Evolutionary conservation across 1,140 invertebrate species (phyloP), one percentile per base, ranked within the genome.

Genomic region (Bathynomus jamesi): DNA sequence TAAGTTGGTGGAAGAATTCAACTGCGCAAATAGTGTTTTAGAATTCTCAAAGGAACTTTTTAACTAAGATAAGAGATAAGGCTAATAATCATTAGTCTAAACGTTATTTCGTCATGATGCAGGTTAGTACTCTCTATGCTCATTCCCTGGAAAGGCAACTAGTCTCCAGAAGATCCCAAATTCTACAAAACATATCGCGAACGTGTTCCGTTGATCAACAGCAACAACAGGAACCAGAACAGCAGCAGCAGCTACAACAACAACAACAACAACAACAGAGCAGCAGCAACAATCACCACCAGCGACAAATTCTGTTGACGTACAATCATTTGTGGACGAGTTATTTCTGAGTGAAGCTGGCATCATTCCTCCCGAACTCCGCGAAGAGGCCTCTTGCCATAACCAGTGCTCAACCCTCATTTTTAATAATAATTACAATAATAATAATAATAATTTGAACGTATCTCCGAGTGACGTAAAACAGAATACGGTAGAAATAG

Each of bases 61-160:
- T n/a, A n/a, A n/a, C n/a, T n/a, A n/a, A n/a, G n/a, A n/a, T n/a
- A n/a, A n/a, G n/a, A n/a, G n/a, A n/a, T n/a, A n/a, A n/a, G n/a
- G n/a, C n/a, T n/a, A n/a, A n/a, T n/a, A n/a, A n/a, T n/a, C n/a
- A n/a, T n/a, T n/a, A n/a, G n/a, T n/a, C n/a, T n/a, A n/a, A n/a
- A n/a, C n/a, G n/a, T n/a, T n/a, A n/a, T n/a, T n/a, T n/a, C n/a
- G n/a, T n/a, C n/a, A 75, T 75, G 73, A 75, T 75, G 73, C 73
- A 75, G 67, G 73, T 75, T 17, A 75, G 73, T 61, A 71, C 73
- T 28, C 62, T 75, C 60, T 75, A 75, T 69, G 73, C 73, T 29
- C 73, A 75, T 31, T 63, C 73, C 61, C 69, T 75, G 8, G 73
- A 75, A 61, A 61, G 73, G 53, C 73, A 75, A 66, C 65, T 75